Percentiles rank a stretch among this genome's conserved stretches.
Evolutionary conservation across 2,113 vertebrate genomes (phyloP).

Genomic region (Ictidomys tridecemlineatus): DNA sequence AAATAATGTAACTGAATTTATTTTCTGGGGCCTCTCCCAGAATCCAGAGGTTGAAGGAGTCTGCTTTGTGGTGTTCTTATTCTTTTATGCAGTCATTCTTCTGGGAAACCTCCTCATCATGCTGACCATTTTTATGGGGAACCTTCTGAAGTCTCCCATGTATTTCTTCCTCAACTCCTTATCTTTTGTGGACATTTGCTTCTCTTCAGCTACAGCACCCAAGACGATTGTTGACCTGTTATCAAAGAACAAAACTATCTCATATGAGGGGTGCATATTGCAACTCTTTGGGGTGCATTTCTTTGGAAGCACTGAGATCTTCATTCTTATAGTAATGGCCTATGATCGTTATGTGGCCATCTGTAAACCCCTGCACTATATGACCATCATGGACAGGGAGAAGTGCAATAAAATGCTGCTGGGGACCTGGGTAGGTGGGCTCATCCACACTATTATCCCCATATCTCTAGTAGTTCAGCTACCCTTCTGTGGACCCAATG

Average conservation of each 20-base stretch:
- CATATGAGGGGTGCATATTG: slow-evolving; percentile 67
- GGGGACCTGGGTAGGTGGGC: slow-evolving; percentile 60
- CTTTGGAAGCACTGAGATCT: slow-evolving; percentile 71
- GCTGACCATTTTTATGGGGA: slow-evolving; percentile 34
- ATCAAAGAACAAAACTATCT: slow-evolving; percentile 51
- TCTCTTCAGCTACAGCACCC: slow-evolving; percentile 61
- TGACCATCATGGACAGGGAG: slow-evolving; percentile 49
- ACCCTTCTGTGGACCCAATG: slow-evolving; percentile 77
- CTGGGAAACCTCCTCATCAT: slow-evolving; percentile 73
- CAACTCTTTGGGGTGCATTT: slow-evolving; percentile 73
- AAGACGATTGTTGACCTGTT: slow-evolving; percentile 67
- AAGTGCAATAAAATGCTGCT: slow-evolving; percentile 66
- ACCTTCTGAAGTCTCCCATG: slow-evolving; percentile 56
- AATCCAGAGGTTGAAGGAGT: slow-evolving; percentile 40
- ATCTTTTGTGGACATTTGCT: slow-evolving; percentile 76
- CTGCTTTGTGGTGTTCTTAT: slow-evolving; percentile 58
- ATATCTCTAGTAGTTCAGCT: slow-evolving; percentile 39
- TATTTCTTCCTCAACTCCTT: slow-evolving; percentile 76
- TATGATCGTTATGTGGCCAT: slow-evolving; percentile 65
- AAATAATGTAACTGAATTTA: slow-evolving; percentile 67
- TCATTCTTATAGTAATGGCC: slow-evolving; percentile 70
- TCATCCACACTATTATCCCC: slow-evolving; percentile 64
- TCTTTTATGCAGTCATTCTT: slow-evolving; percentile 60
- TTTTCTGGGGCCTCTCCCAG: slow-evolving; percentile 69
- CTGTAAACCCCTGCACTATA: slow-evolving; percentile 65